These are phyloP conservation scores for Neocrepidodera transversa DNA, from an alignment of 2,888 invertebrate species.

Conservation along the genomic window DNA sequence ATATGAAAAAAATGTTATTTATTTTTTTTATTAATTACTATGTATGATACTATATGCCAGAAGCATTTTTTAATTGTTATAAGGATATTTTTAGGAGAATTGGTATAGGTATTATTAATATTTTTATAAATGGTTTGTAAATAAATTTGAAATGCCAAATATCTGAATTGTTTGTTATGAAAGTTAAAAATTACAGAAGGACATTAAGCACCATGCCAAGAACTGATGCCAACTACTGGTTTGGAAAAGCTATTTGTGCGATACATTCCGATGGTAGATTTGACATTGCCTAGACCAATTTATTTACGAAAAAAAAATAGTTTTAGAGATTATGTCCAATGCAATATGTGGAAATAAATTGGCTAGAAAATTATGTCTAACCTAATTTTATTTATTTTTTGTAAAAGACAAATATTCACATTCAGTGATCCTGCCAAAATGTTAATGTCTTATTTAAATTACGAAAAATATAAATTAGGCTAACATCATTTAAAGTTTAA, in stretches of 20 bases:
- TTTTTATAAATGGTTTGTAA: slow-evolving; percentile 12
- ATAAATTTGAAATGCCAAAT: slow-evolving; percentile 3
- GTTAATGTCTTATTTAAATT: too few species aligned
- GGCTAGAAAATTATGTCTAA: not conserved
- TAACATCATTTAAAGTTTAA: too few species aligned
- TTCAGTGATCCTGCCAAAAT: too few species aligned
- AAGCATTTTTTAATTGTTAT: too few species aligned
- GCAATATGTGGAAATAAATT: slow-evolving; percentile 5
- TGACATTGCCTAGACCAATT: slow-evolving; percentile 2
- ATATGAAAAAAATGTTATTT: too few species aligned
- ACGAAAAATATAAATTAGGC: too few species aligned
- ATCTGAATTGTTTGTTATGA: slow-evolving; percentile 10
- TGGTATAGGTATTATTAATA: slow-evolving; percentile 11
- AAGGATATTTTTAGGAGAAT: not conserved
- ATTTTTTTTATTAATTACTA: too few species aligned
- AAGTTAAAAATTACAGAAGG: slow-evolving; percentile 9
- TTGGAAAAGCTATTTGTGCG: not conserved
- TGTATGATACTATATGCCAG: too few species aligned
- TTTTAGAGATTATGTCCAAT: not conserved
- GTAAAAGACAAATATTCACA: too few species aligned
- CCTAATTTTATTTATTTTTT: too few species aligned
- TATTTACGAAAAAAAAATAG: not conserved
- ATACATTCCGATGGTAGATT: slow-evolving; percentile 7
- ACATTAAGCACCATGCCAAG: slow-evolving; percentile 10
- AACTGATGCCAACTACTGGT: slow-evolving; percentile 18